A percentile compares a stretch with the other conserved stretches of the same genome.
These are phyloP conservation scores for Nemopilema nomurai DNA, from an alignment of 30 jellyfish, hydroid and myxozoan genomes.

Conservation along the genomic window DNA sequence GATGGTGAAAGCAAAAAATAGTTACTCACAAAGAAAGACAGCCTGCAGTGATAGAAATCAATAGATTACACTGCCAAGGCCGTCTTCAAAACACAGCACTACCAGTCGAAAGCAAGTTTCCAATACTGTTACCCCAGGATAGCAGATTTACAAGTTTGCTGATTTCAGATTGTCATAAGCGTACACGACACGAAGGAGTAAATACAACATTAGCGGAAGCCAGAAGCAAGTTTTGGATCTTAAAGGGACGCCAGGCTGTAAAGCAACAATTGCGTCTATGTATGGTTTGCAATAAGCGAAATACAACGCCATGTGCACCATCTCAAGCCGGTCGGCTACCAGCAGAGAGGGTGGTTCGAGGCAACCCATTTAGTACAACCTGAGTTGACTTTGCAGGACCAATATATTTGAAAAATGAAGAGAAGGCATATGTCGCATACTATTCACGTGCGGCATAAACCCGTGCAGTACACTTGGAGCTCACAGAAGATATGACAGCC, in stretches of 20 bases:
- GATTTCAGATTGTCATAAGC: constrained; percentile 32
- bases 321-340: constrained; percentile 30
- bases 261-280: constrained; percentile 13
- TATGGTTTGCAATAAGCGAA: constrained; percentile 9
- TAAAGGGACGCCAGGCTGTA: constrained; percentile 17
- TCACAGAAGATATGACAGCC: constrained; percentile 43
- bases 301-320: not conserved
- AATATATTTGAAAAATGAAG: not conserved
- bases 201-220: constrained; percentile 12
- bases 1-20: constrained; percentile 12
- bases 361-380: constrained; percentile 26
- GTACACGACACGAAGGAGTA: constrained; percentile 30
- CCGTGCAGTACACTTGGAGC: constrained; percentile 41
- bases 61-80: constrained; percentile 26
- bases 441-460: constrained; percentile 27
- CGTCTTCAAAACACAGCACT: constrained; percentile 31
- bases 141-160: constrained; percentile 28
- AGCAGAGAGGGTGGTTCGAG: constrained; percentile 21
- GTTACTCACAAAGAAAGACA: constrained; percentile 3
- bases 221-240: constrained; percentile 31
- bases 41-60: constrained; percentile 30
- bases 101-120: constrained; percentile 19
- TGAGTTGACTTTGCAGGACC: constrained; percentile 51
- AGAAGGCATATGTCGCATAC: constrained; percentile 42
- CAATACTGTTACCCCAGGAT: constrained; percentile 38